These are phyloP conservation scores for Cuculus canorus DNA, from an alignment of 2,797 vertebrate genomes.

Conservation along the genomic window DNA sequence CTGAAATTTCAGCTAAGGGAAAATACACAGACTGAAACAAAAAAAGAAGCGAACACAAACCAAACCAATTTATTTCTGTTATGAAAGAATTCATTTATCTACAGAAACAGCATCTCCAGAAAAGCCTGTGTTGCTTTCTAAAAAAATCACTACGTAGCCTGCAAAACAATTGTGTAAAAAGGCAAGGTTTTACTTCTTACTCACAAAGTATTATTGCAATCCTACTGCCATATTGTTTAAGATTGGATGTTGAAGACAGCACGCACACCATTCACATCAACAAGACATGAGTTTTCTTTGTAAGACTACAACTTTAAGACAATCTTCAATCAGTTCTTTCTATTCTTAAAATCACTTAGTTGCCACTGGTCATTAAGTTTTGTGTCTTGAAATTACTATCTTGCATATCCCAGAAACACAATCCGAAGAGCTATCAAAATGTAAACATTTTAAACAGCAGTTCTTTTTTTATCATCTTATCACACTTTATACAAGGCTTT, in stretches of 20 bases:
- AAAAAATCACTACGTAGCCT: not conserved
- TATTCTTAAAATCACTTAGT: not conserved
- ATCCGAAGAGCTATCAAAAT: not conserved
- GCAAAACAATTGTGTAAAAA: not conserved
- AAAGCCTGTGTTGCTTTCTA: not conserved
- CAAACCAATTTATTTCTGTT: not conserved
- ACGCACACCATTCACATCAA: not conserved
- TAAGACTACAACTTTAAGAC: not conserved
- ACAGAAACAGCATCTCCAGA: not conserved
- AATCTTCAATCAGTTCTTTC: not conserved
- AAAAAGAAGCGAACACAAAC: too few species aligned
- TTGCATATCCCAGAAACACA: not conserved
- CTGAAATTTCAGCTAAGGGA: not conserved
- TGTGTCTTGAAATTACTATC: not conserved
- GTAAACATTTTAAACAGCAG: not conserved
- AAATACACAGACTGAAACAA: not conserved
- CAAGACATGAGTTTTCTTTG: not conserved
- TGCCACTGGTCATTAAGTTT: not conserved
- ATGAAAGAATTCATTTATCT: not conserved
- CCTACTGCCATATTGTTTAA: not conserved
- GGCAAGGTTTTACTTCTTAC: not conserved
- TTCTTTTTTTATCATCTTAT: not conserved
- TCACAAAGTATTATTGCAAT: not conserved
- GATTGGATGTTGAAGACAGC: not conserved
- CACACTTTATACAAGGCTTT: not conserved